Percentiles rank a stretch among this genome's conserved stretches.
Conservation (phyloP, 2,797 vertebrate genomes). For the Aplochiton taeniatus region DNA sequence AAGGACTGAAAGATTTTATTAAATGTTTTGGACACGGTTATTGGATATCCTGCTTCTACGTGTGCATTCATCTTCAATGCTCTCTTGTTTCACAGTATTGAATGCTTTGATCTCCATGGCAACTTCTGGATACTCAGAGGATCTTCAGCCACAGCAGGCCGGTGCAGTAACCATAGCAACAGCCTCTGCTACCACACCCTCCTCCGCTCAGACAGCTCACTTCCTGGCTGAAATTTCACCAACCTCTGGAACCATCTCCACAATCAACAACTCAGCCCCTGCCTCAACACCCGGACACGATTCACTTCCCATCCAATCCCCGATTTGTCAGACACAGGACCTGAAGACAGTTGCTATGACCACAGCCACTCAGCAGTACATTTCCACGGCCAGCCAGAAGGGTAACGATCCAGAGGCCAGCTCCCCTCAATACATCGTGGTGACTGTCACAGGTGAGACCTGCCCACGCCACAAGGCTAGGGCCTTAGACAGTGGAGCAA, state of each 20-base stretch:
- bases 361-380: slow-evolving; percentile 76
- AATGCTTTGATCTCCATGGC: slow-evolving; percentile 79
- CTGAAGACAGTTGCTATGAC: slow-evolving; percentile 66
- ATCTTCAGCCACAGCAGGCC: slow-evolving; percentile 84
- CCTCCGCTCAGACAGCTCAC: slow-evolving; percentile 71
- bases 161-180: slow-evolving; percentile 71
- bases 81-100: too few species aligned
- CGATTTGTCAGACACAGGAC: slow-evolving; percentile 63
- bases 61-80: too few species aligned
- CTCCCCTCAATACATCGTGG: slow-evolving; percentile 89
- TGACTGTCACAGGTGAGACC: slow-evolving; percentile 88
- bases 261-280: slow-evolving; percentile 53
- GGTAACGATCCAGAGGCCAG: slow-evolving; percentile 64
- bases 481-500: slow-evolving; percentile 17
- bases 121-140: slow-evolving; percentile 85
- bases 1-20: too few species aligned
- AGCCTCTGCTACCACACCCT: slow-evolving; percentile 69
- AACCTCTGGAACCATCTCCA: slow-evolving; percentile 56
- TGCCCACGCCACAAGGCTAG: slow-evolving; percentile 15
- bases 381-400: slow-evolving; percentile 73
- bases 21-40: too few species aligned
- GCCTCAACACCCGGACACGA: slow-evolving; percentile 67
- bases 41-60: too few species aligned
- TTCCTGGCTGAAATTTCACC: slow-evolving; percentile 81
- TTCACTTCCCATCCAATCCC: slow-evolving; percentile 66